Conservation (phyloP, 2,113 vertebrate species). For the Rhinopomastus cyanomelas region DNA sequence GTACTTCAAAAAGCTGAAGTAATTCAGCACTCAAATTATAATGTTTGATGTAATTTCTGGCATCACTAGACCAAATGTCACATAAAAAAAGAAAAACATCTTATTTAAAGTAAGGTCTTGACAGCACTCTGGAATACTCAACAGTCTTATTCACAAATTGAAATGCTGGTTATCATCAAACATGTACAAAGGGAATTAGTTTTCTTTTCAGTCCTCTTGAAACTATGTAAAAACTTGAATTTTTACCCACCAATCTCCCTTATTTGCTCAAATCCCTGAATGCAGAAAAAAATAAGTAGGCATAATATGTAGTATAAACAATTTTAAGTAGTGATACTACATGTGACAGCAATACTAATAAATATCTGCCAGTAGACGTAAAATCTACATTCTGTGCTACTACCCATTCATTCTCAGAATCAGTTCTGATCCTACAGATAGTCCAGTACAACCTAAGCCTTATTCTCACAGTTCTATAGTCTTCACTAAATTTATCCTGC, state of each 20-base stretch:
- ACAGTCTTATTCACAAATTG: constrained; percentile 52
- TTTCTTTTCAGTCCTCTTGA: neutral
- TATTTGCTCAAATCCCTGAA: constrained; percentile 14
- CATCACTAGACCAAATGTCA: constrained; percentile 65
- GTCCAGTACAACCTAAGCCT: neutral
- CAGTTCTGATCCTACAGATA: neutral
- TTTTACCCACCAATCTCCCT: neutral
- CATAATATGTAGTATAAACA: neutral
- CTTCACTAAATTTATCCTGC: neutral
- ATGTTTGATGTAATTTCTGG: constrained; percentile 74
- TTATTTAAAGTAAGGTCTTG: constrained; percentile 70
- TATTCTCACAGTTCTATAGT: neutral
- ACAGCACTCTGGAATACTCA: constrained; percentile 68
- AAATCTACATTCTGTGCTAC: neutral
- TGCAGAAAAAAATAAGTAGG: neutral
- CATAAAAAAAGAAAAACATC: constrained; percentile 71
- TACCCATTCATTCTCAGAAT: neutral
- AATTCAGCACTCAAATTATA: constrained; percentile 61
- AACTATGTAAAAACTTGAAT: constrained; percentile 54
- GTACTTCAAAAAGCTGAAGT: constrained; percentile 65
- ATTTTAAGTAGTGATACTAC: neutral
- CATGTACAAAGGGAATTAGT: neutral
- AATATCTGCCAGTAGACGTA: neutral
- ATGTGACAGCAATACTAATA: neutral
- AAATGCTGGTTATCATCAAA: constrained; percentile 67